Evolutionary conservation across 2,888 invertebrate genomes (phyloP), one percentile per base, ranked within the genome.

Genomic region (Harpalus rubripes): DNA sequence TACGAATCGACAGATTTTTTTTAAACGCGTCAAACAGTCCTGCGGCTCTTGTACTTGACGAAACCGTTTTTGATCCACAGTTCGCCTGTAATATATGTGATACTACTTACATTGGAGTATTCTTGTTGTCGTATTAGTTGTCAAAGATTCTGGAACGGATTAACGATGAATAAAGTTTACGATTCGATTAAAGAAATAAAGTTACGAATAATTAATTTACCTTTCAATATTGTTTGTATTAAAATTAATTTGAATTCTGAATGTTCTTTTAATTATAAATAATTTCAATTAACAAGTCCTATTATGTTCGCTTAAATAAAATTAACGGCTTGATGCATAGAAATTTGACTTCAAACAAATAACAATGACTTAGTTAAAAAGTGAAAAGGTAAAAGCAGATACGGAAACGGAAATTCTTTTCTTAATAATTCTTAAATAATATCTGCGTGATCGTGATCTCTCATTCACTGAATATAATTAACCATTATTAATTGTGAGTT

Each of bases 311-410:
- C 68, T n/a, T 22, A 26, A 26, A 63, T 26, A 39, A 39, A 32
- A 68, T 68, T 68, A 68, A 68, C 68, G 39, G 41, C 32, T 32
- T 68, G 41, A 39, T 68, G 32, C 15, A 68, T 12, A 8, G 39
- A 32, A 63, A 68, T 39, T 68, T 5, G 68, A 68, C 26, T 68
- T 68, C 12, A 39, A 32, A 68, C 68, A 68, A 68, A 32, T 68
- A 68, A 68, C 72, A 74, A 74, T 74, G 44, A 44, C 72, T 74
- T 68, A 44, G 41, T 74, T 74, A 74, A 74, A 74, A 74, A 74
- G 44, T 74, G 18, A 74, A 72, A 68, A 72, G 41, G 72, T 72
- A 72, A 72, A 74, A 74, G 72, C 12, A 44, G 0, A 44, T 4
- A 39, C 72, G 44, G 72, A 74, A 52, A 39, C 72, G 44, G 72